Conservation (phyloP, 64 coral and sea anemone genomes). For the Actinia tenebrosa region DNA sequence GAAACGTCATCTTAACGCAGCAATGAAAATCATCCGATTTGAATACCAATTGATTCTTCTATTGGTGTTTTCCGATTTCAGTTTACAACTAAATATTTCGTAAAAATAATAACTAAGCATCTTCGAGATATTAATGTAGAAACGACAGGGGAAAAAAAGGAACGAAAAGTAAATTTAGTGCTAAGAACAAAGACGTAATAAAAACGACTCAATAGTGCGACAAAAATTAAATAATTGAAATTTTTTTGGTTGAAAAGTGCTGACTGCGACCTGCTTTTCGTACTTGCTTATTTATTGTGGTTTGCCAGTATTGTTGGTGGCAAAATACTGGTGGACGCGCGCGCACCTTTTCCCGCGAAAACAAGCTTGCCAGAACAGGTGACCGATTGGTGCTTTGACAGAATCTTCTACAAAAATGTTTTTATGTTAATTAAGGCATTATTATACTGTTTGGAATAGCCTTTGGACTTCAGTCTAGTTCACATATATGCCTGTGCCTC, state of each 20-base stretch:
- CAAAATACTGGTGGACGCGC: neutral
- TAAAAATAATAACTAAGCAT: no score
- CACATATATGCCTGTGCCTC: neutral
- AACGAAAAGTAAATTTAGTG: neutral
- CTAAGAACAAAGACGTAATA: neutral
- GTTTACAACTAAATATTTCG: no score
- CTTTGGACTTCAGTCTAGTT: neutral
- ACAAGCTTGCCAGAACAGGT: neutral
- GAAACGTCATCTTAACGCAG: no score
- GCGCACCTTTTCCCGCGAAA: neutral
- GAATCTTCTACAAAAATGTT: neutral
- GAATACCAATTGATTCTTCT: no score
- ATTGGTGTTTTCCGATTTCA: no score
- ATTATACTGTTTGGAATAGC: neutral
- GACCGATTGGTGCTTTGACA: neutral
- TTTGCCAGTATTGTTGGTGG: neutral
- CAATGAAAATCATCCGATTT: no score
- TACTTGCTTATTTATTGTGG: neutral
- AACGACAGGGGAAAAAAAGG: neutral
- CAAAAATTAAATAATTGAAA: neutral
- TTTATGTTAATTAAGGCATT: neutral
- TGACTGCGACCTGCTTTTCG: neutral
- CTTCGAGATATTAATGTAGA: no score
- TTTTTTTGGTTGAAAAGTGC: neutral
- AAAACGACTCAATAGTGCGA: neutral